A percentile compares a stretch with the other conserved stretches of the same genome.
Evolutionary conservation across 2,888 invertebrate genomes (phyloP).

Genomic region (Caenorhabditis plicata): DNA sequence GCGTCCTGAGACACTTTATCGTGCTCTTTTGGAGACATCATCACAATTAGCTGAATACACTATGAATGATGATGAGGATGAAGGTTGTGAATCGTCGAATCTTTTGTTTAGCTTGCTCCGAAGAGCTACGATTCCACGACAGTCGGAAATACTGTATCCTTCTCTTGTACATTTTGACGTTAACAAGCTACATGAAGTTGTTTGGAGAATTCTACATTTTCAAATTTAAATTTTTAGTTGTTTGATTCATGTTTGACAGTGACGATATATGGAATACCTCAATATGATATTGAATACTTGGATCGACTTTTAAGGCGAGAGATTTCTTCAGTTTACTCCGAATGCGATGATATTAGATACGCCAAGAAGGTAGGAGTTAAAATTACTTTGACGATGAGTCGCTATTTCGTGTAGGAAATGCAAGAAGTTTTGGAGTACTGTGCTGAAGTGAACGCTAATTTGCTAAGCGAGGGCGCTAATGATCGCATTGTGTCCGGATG

Average conservation of each 20-base stretch:
- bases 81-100: slow-evolving; percentile 11
- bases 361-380: slow-evolving; percentile 6
- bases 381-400: background rate
- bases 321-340: slow-evolving; percentile 47
- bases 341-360: slow-evolving; percentile 15
- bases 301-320: slow-evolving; percentile 53
- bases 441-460: slow-evolving; percentile 48
- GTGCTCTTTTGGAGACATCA: slow-evolving; percentile 37
- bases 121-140: slow-evolving; percentile 10
- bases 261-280: slow-evolving; percentile 48
- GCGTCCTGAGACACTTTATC: slow-evolving; percentile 33
- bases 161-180: slow-evolving; percentile 40
- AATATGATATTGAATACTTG: slow-evolving; percentile 55
- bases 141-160: slow-evolving; percentile 18
- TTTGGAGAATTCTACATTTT: no score
- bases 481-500: slow-evolving; percentile 55
- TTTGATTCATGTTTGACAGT: slow-evolving; percentile 40
- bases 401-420: slow-evolving; percentile 40
- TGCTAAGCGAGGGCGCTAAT: slow-evolving; percentile 41
- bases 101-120: slow-evolving; percentile 33
- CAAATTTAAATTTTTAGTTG: no score
- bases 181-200: slow-evolving; percentile 36
- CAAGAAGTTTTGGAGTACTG: slow-evolving; percentile 51
- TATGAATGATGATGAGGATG: slow-evolving; percentile 2
- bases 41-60: slow-evolving; percentile 11